Conservation (phyloP, 2,888 invertebrate species). For the Gisinianus flammeolus region DNA sequence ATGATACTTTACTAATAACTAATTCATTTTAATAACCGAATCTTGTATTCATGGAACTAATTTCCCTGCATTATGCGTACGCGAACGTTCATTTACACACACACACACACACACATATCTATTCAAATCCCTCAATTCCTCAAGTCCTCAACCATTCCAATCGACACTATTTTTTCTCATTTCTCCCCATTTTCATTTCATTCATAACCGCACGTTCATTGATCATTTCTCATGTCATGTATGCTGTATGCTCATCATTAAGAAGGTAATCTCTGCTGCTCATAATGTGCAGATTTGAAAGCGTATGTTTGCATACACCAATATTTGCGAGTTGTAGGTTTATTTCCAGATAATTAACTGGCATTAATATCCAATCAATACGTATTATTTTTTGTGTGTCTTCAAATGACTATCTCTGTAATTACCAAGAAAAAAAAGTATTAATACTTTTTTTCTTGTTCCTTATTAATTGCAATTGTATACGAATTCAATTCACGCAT, state of each 20-base stretch:
- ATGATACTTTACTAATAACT: conserved; percentile 4
- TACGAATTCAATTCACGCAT: too few species aligned
- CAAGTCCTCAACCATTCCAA: neutral
- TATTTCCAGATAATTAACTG: too few species aligned
- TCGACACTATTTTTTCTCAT: neutral
- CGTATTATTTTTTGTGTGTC: neutral
- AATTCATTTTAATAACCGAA: conserved; percentile 13
- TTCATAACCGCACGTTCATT: too few species aligned
- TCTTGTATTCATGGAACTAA: neutral
- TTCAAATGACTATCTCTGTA: neutral
- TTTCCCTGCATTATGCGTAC: too few species aligned
- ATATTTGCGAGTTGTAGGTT: too few species aligned
- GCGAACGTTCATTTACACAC: neutral
- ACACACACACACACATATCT: neutral
- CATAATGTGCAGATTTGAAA: too few species aligned
- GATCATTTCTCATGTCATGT: neutral
- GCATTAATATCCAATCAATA: neutral
- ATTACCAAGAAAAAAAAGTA: too few species aligned
- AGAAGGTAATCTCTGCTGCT: too few species aligned
- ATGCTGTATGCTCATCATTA: neutral
- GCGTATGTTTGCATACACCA: too few species aligned
- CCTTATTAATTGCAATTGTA: too few species aligned
- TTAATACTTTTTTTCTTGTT: neutral
- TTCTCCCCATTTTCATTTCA: neutral
- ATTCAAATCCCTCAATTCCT: neutral